Percentiles rank a stretch among this genome's conserved stretches.
These are phyloP conservation scores for Ammodramus savannarum DNA, from an alignment of 2,113 vertebrate genomes.

Conservation along the genomic window DNA sequence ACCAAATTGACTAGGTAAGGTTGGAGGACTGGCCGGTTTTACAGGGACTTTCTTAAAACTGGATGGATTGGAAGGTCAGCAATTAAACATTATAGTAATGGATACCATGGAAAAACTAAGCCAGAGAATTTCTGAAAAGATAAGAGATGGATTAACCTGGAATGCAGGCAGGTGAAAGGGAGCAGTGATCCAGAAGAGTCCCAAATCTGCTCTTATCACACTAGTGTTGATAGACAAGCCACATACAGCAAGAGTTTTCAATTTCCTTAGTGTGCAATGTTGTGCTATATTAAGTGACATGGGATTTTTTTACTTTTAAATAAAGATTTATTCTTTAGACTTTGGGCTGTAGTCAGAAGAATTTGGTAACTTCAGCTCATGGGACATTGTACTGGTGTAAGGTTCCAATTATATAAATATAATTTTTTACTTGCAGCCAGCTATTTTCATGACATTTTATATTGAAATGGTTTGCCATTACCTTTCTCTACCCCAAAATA, in stretches of 20 bases:
- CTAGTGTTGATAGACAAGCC: neutral
- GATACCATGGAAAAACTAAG: neutral
- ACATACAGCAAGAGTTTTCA: neutral
- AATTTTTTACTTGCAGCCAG: neutral
- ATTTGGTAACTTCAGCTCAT: neutral
- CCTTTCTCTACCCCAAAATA: neutral
- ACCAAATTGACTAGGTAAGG: neutral
- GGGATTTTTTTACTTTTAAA: neutral
- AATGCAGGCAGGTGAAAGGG: neutral
- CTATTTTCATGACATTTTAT: neutral
- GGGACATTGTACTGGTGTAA: neutral
- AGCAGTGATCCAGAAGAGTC: neutral
- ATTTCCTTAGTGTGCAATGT: neutral
- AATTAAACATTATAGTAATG: neutral
- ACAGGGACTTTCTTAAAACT: neutral
- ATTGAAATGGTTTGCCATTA: neutral
- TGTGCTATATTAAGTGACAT: neutral
- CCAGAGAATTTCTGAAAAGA: neutral
- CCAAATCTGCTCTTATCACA: neutral
- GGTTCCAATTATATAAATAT: neutral
- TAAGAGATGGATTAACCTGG: neutral
- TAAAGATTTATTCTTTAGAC: conserved; percentile 1
- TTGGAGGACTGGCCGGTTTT: neutral
- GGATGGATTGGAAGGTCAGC: neutral
- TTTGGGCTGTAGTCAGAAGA: neutral